These are phyloP conservation scores for Tupaia tana DNA, from an alignment of 2,113 vertebrate genomes.

Conservation along the genomic window DNA sequence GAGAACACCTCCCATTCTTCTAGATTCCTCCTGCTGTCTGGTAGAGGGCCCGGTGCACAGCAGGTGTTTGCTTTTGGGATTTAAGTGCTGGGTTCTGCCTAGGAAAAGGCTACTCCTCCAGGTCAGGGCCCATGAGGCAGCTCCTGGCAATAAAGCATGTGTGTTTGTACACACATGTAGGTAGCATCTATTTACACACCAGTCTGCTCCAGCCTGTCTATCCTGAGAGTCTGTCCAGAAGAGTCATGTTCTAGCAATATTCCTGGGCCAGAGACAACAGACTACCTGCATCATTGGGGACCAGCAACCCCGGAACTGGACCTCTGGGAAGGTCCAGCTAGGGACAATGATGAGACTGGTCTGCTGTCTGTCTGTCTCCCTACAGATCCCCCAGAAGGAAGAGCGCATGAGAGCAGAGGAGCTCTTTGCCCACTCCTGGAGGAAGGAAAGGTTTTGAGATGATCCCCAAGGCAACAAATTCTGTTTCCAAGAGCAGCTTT, in stretches of 20 bases:
- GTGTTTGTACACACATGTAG: too few relatives aligned
- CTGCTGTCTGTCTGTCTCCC: neutral
- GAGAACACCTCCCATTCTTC: neutral
- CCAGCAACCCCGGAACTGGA: neutral
- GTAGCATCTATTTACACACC: neutral
- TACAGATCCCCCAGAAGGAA: neutral
- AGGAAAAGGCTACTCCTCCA: neutral
- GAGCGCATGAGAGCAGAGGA: neutral
- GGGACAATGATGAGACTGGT: neutral
- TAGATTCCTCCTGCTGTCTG: neutral
- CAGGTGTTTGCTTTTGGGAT: neutral
- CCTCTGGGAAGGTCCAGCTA: neutral
- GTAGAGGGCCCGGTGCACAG: neutral
- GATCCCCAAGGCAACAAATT: accelerated
- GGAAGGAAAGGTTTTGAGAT: neutral
- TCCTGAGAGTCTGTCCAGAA: neutral
- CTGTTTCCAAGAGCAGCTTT: accelerated
- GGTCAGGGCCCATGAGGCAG: neutral
- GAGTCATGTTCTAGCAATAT: too few relatives aligned
- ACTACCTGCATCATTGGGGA: neutral
- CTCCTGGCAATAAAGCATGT: accelerated
- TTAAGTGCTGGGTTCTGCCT: neutral
- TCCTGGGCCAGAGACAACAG: neutral
- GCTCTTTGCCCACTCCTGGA: neutral
- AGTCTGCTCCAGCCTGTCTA: neutral